phyloP scores from a whole-genome alignment of 2,888 invertebrate species.

The Conistra vaccinii region DNA sequence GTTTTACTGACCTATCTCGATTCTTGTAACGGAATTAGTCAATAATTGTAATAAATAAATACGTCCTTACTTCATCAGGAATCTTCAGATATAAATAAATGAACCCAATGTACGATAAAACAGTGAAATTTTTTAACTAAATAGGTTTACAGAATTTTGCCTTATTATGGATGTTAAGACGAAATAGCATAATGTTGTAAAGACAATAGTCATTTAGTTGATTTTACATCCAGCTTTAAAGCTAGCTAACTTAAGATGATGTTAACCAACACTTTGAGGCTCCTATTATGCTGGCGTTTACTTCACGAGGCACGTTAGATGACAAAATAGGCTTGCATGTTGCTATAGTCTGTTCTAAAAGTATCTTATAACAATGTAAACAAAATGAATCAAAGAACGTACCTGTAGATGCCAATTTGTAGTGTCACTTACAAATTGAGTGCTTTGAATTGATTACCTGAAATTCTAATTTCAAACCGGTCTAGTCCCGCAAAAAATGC shows the following conservation, averaged over 20 bases:
- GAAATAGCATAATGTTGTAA: constrained; percentile 58
- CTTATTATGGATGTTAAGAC: constrained; percentile 63
- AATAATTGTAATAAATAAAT: constrained; percentile 44
- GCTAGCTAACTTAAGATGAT: constrained; percentile 34
- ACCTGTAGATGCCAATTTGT: background rate
- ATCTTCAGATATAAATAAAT: constrained; percentile 24
- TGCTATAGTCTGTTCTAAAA: background rate
- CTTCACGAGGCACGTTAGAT: background rate
- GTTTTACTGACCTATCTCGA: constrained; percentile 28
- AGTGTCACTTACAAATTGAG: background rate
- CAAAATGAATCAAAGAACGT: background rate
- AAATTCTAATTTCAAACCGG: background rate
- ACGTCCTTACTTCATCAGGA: constrained; percentile 35
- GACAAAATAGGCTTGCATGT: background rate
- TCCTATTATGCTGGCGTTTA: constrained; percentile 3
- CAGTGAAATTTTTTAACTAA: constrained; percentile 33
- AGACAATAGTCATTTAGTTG: constrained; percentile 52
- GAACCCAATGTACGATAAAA: constrained; percentile 13
- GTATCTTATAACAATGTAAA: background rate
- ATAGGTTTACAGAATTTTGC: constrained; percentile 60
- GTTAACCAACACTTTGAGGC: background rate
- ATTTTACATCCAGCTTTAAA: constrained; percentile 41
- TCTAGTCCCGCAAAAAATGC: too few species aligned
- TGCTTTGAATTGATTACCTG: background rate
- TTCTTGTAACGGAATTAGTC: constrained; percentile 51